Conservation (phyloP, 2,113 vertebrate species). For the Heptranchias perlo region DNA sequence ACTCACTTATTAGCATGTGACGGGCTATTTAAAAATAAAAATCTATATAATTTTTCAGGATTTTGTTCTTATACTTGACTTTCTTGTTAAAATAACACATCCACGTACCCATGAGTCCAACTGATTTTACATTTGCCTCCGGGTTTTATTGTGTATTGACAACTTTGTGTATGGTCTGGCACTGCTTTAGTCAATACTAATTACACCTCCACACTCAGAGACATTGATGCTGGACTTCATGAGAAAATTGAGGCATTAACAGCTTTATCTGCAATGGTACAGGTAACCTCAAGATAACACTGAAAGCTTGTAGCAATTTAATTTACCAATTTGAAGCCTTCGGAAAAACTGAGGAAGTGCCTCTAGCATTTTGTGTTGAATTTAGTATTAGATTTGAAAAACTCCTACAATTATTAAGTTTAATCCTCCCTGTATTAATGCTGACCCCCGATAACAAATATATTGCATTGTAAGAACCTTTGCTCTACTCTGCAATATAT, state of each 20-base stretch:
- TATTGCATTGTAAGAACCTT: neutral
- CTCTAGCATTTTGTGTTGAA: neutral
- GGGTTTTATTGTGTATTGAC: neutral
- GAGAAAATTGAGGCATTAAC: conserved; percentile 32
- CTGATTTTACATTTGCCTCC: neutral
- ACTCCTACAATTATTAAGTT: neutral
- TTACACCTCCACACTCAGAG: neutral
- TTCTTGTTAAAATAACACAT: neutral
- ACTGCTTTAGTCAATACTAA: conserved; percentile 31
- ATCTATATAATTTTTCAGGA: neutral
- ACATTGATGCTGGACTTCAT: neutral
- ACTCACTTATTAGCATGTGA: neutral
- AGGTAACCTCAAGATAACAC: neutral
- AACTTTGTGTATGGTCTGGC: neutral
- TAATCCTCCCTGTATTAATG: neutral
- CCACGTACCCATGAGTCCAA: neutral
- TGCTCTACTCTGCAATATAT: neutral
- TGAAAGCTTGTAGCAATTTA: neutral
- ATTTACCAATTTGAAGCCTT: neutral
- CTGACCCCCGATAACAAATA: neutral
- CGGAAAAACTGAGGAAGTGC: neutral
- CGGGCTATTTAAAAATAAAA: neutral
- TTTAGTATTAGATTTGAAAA: conserved; percentile 4
- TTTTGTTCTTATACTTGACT: neutral
- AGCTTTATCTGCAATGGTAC: neutral